Evolutionary conservation across 2,888 invertebrate species (phyloP).

Genomic region (Stegophylla sp.): DNA sequence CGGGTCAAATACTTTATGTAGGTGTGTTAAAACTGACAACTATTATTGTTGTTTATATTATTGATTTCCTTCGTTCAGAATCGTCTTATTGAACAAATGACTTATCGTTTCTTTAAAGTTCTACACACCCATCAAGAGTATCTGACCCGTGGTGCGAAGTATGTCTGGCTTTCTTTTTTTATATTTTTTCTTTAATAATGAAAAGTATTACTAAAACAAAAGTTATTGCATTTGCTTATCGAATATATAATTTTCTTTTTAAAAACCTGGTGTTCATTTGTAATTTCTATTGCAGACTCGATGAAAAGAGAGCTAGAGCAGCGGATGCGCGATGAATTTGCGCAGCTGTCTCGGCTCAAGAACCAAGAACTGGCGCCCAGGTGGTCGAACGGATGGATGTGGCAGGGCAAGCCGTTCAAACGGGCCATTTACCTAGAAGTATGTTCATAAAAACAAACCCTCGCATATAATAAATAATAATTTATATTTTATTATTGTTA

Average conservation of each 20-base stretch:
- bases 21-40: too few relatives aligned
- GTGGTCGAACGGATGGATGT: constrained; percentile 93
- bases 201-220: too few relatives aligned
- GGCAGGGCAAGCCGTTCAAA: constrained; percentile 84
- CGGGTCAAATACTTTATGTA: too few relatives aligned
- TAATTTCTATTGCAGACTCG: constrained; percentile 15
- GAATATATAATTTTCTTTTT: neutral
- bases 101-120: too few relatives aligned
- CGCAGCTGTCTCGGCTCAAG: constrained; percentile 47
- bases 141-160: too few relatives aligned
- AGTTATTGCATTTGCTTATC: neutral
- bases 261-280: neutral
- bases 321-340: constrained; percentile 50
- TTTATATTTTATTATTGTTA: neutral
- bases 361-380: constrained; percentile 63
- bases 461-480: neutral
- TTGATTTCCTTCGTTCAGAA: too few relatives aligned
- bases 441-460: constrained; percentile 66
- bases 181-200: too few relatives aligned
- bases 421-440: constrained; percentile 88
- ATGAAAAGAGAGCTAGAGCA: constrained; percentile 49
- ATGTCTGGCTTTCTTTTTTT: too few relatives aligned
- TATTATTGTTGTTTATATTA: too few relatives aligned
- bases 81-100: too few relatives aligned
- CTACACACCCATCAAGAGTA: too few relatives aligned